These are phyloP conservation scores for Lagopus leucura DNA, from an alignment of 2,113 vertebrate species.

Conservation along the genomic window DNA sequence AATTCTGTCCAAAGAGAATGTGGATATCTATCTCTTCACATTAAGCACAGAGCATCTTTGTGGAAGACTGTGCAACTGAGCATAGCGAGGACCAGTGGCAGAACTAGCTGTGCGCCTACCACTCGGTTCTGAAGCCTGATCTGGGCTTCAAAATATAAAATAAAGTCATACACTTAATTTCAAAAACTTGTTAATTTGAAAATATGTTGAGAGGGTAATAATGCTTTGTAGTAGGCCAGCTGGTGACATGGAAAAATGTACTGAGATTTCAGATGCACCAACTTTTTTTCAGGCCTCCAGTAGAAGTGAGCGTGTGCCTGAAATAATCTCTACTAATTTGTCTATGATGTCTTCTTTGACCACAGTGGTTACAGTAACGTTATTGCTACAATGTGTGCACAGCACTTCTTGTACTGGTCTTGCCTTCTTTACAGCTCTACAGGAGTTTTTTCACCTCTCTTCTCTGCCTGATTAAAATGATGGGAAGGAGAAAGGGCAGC, in stretches of 20 bases:
- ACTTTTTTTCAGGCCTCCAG: neutral
- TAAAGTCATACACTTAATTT: neutral
- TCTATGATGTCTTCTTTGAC: neutral
- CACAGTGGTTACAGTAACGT: too few relatives aligned
- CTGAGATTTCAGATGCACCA: neutral
- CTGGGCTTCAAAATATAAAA: neutral
- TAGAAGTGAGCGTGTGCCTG: neutral
- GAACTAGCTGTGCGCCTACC: rapidly evolving
- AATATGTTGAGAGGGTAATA: neutral
- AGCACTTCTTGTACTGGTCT: neutral
- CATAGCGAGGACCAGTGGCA: neutral
- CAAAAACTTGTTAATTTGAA: neutral
- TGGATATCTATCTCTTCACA: rapidly evolving
- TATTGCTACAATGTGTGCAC: neutral
- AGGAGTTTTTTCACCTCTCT: neutral
- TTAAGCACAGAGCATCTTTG: rapidly evolving
- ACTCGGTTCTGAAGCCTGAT: neutral
- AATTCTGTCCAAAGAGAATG: neutral
- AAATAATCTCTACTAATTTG: neutral
- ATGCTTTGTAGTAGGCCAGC: neutral
- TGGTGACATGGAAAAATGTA: neutral
- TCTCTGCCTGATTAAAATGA: neutral
- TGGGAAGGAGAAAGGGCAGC: neutral
- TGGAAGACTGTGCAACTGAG: rapidly evolving
- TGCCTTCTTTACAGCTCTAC: neutral